Conservation (phyloP, 1,140 invertebrate genomes). For the Macrostomum lignano region DNA sequence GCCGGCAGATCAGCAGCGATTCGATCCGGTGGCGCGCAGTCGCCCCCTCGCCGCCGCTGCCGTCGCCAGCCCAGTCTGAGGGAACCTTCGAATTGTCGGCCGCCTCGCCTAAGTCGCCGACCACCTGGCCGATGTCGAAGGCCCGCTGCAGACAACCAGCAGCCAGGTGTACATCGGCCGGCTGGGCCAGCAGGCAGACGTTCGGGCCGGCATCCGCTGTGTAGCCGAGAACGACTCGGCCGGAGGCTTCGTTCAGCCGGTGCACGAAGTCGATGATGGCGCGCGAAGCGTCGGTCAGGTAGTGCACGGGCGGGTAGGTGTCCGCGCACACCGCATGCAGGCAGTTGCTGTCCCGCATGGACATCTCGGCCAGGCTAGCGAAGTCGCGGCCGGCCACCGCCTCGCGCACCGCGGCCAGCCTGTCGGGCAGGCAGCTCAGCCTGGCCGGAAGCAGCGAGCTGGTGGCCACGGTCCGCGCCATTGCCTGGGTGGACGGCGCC, state of each 20-base stretch:
- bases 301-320: slow-evolving; percentile 66
- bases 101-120: too few species aligned
- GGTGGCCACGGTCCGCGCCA: slow-evolving; percentile 50
- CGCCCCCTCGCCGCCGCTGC: too few species aligned
- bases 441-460: slow-evolving; percentile 51
- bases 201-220: slow-evolving; percentile 93
- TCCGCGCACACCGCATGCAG: slow-evolving; percentile 77
- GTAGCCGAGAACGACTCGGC: slow-evolving; percentile 46
- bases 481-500: slow-evolving; percentile 58
- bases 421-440: slow-evolving; percentile 38
- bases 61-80: too few species aligned
- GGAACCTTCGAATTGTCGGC: too few species aligned
- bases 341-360: slow-evolving; percentile 91
- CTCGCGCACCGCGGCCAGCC: slow-evolving; percentile 38
- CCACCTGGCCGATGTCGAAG: too few species aligned
- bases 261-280: slow-evolving; percentile 50
- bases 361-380: slow-evolving; percentile 54
- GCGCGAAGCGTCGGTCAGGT: slow-evolving; percentile 62
- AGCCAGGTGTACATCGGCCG: too few species aligned
- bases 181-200: too few species aligned
- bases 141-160: too few species aligned
- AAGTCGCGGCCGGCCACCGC: slow-evolving; percentile 58
- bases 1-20: too few species aligned
- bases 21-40: too few species aligned
- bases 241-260: slow-evolving; percentile 40